A percentile compares a stretch with the other conserved stretches of the same genome.
Conservation (phyloP, 2,888 invertebrate genomes). For the Pyralis farinalis region DNA sequence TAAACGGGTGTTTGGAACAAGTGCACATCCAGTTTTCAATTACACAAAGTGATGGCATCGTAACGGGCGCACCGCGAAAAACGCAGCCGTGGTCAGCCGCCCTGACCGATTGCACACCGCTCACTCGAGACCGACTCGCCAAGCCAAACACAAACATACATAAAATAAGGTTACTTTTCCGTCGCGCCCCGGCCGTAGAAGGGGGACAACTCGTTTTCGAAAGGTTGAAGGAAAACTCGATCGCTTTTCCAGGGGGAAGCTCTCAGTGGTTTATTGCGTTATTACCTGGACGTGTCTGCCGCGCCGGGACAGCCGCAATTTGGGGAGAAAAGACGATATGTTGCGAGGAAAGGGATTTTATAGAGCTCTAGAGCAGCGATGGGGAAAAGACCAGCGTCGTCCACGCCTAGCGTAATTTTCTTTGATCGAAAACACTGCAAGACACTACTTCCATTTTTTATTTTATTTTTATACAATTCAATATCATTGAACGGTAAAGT, state of each 20-base stretch:
- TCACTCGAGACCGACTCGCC: conserved; percentile 34
- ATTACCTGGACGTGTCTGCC: conserved; percentile 79
- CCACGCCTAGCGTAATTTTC: conserved; percentile 67
- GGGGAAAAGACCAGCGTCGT: conserved; percentile 57
- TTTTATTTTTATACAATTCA: conserved; percentile 71
- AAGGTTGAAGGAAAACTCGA: conserved; percentile 77
- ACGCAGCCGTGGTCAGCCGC: conserved; percentile 61
- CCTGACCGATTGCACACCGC: conserved; percentile 65
- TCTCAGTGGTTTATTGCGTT: conserved; percentile 81
- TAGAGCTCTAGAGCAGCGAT: conserved; percentile 54
- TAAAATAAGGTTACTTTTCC: conserved; percentile 57
- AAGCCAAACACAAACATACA: conserved; percentile 50
- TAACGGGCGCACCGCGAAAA: conserved; percentile 64
- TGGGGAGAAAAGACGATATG: conserved; percentile 75
- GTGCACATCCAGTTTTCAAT: conserved; percentile 78
- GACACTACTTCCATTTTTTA: conserved; percentile 61
- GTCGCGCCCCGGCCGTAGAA: conserved; percentile 43
- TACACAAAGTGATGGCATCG: conserved; percentile 74
- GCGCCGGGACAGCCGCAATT: conserved; percentile 75
- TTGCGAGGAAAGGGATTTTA: conserved; percentile 73
- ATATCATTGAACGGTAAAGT: conserved; percentile 53
- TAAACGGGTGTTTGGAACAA: conserved; percentile 65
- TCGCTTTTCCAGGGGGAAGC: conserved; percentile 77
- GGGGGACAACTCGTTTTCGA: conserved; percentile 70
- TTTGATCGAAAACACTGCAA: conserved; percentile 70